phyloP scores from a whole-genome alignment of 2,797 vertebrate genomes.

The Pipistrellus kuhlii region DNA sequence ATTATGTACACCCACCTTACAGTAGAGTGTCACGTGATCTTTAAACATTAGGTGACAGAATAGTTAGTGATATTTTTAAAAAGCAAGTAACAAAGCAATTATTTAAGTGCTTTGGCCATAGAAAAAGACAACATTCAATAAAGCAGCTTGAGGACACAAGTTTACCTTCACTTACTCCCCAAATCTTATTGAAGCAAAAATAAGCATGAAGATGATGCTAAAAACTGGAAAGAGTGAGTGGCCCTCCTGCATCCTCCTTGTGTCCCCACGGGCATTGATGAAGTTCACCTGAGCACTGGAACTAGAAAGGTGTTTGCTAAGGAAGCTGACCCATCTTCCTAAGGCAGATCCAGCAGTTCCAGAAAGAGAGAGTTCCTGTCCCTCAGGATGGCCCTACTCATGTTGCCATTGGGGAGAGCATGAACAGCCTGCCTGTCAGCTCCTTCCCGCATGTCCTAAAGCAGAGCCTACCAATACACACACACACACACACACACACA shows the following conservation, averaged over 20 bases:
- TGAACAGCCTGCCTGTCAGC: not conserved
- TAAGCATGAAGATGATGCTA: not conserved
- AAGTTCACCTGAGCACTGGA: not conserved
- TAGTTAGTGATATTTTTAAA: not conserved
- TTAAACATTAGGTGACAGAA: not conserved
- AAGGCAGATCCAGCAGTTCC: not conserved
- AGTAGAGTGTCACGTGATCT: not conserved
- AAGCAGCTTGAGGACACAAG: not conserved
- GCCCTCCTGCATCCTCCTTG: not conserved
- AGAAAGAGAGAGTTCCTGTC: not conserved
- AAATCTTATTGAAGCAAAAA: not conserved
- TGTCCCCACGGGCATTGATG: not conserved
- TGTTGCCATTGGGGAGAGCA: rapidly evolving
- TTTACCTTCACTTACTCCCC: not conserved
- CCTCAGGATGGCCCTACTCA: not conserved
- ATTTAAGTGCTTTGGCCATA: not conserved
- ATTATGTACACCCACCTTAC: too few species aligned
- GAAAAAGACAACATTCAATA: not conserved
- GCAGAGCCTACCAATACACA: not conserved
- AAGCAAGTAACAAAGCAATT: not conserved
- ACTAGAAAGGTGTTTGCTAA: not conserved
- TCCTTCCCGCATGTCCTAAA: not conserved
- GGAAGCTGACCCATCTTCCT: not conserved
- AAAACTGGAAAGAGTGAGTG: not conserved
- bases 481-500: not conserved